Evolutionary conservation across 2,797 vertebrate species (phyloP), one percentile per base, ranked within the genome.

Genomic region (Oryzias sinensis): DNA sequence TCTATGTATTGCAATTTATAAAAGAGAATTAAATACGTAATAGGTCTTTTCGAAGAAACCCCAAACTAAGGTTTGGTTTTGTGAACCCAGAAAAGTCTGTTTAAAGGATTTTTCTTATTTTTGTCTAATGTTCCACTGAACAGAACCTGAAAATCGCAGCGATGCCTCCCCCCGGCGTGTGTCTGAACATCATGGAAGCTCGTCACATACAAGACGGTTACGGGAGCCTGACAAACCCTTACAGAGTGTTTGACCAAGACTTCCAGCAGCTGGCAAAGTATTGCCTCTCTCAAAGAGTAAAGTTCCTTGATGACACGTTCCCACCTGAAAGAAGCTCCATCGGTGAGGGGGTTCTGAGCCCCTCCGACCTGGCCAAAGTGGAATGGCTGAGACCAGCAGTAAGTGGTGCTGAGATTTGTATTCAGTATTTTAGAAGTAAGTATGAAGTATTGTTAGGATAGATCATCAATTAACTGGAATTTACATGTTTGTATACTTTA

Each of bases 351-450:
- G 5, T 89, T 3, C 69, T 91, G 18, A 1, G 0, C 0, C 62
- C 85, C 0, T 42, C 66, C 0, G 48, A 72, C 0, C 17, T 91
- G 74, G 20, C 4, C 13, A 41, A 20, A 1, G 84, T 92, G 56
- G 33, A 56, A 59, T 93, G 92, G 92, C 56, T 41, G 42, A 86
- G 92, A 72, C 92, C 92, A 48, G 43, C 1, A 43, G 90, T 93
- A 70, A 70, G 89, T 65, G 5, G 17, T 41, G n/a, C 33, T 37
- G 33, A 37, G 7, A 33, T 33, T 37, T 37, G 33, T 11, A 11
- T 37, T 37, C 2, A 2, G 11, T 37, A 11, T 11, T 37, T 37
- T 37, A 11, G 33, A 37, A 37, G 9, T 2, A 22, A 22, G 20
- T 22, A 22, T 22, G 20, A 22, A 22, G 20, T 22, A 13, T 13